Base-by-base conservation (phyloP, 2,113 vertebrate genomes). In the Lipophrys pholis region DNA sequence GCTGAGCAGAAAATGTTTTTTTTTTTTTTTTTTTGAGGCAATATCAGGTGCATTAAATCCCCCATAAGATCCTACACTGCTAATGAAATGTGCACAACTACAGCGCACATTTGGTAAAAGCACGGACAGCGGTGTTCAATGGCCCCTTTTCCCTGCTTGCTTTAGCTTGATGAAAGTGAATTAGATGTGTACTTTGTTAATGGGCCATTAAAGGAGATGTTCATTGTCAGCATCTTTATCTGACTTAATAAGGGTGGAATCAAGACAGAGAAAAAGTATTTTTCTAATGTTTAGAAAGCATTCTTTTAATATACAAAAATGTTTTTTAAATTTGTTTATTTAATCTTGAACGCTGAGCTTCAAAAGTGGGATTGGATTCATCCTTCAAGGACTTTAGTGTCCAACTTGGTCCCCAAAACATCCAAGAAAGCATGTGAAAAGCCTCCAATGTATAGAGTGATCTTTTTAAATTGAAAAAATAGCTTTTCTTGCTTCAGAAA, bases 131-230 rank as follows among this genome's bases (percentile, higher is more conserved):
- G 73, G 78, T 82, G 76, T 68, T 88, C 76, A 87, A 81, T 86
- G 83, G 65, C 49, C 77, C 66, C 35, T 74, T 81, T 62, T 73
- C 58, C 56, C 70, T 78, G 75, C 59, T 81, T 82, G 65, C 68
- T 86, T 86, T 85, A 85, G 80, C 71, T 83, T 70, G 79, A 84
- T 88, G 82, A 69, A 89, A 88, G 73, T 80, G 77, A 86, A 86
- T 85, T 84, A 76, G 75, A 87, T 74, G 72, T 85, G 75, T 81
- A 65, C 54, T 80, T 81, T 86, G 82, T 82, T 80, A 54, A 86
- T 80, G 65, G 80, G 30, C 73, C 62, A 70, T 75, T 77, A 70
- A 78, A 76, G 70, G 36, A 35, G 65, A 73, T 77, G 67, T 72
- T 80, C 59, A 78, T 72, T 80, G 76, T 90, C 76, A 82, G 78